Evolutionary conservation across 2,113 vertebrate genomes (phyloP).

Genomic region (Cygnus atratus): DNA sequence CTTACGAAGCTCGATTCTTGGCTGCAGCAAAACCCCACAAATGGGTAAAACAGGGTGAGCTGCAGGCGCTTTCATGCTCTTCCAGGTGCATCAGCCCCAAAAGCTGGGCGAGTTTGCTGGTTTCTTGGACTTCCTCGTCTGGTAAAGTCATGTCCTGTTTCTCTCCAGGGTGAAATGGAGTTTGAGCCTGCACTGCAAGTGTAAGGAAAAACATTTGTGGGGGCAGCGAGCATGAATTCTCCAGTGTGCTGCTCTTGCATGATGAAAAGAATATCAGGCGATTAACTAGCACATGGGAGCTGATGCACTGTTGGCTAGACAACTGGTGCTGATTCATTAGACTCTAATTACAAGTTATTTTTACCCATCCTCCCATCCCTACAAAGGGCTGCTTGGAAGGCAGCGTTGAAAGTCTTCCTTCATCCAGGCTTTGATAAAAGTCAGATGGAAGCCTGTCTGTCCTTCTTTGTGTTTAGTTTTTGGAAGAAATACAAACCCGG

Average conservation of each 20-base stretch:
- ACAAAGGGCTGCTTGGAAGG: slow-evolving; percentile 27
- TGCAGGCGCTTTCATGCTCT: not conserved
- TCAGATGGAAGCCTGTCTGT: slow-evolving; percentile 25
- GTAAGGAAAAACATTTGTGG: not conserved
- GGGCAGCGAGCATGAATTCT: not conserved
- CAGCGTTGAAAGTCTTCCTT: slow-evolving; percentile 1
- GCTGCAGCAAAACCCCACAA: not conserved
- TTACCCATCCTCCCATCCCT: slow-evolving; percentile 29
- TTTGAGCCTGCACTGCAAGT: not conserved
- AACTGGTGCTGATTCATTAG: slow-evolving; percentile 50
- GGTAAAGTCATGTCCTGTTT: not conserved
- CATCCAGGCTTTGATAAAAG: slow-evolving; percentile 6
- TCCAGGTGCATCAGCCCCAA: not conserved
- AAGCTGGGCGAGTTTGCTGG: not conserved
- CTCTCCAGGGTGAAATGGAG: not conserved
- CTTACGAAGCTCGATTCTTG: not conserved
- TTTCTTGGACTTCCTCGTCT: not conserved
- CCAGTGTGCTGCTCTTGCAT: not conserved
- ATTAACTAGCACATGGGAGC: not conserved
- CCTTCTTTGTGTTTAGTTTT: not conserved
- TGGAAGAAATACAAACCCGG: not conserved
- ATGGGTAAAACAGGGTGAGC: not conserved
- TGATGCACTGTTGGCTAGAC: not conserved
- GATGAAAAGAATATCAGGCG: not conserved
- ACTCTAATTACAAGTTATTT: slow-evolving; percentile 53